Evolutionary conservation across 2,113 vertebrate species (phyloP).

Genomic region (Dasyornis broadbenti): DNA sequence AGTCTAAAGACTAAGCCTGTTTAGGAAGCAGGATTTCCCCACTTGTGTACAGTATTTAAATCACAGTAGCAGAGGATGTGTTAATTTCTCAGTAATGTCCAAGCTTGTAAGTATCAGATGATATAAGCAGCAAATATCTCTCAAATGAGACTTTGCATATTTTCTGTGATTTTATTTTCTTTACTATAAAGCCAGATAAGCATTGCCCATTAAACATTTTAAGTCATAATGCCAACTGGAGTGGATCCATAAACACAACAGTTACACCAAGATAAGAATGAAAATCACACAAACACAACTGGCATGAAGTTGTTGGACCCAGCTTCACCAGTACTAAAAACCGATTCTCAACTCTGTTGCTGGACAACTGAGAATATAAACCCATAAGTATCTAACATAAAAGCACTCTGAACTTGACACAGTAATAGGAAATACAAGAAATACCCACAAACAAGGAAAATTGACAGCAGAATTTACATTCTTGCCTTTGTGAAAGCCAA

Average conservation of each 20-base stretch:
- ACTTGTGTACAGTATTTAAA: neutral
- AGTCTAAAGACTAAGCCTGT: neutral
- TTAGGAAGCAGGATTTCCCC: neutral
- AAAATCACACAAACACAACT: neutral
- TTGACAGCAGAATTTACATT: slow-evolving; percentile 27
- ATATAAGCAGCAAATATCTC: neutral
- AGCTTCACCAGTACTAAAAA: neutral
- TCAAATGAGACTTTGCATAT: neutral
- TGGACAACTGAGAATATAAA: neutral
- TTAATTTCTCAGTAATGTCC: neutral
- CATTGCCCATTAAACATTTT: neutral
- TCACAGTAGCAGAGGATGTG: neutral
- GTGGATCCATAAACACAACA: neutral
- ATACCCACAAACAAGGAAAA: neutral
- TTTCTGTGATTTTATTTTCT: neutral
- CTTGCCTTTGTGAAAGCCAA: neutral
- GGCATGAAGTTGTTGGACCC: neutral
- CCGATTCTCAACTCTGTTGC: neutral
- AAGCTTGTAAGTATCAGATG: neutral
- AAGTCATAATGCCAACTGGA: neutral
- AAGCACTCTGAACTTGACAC: neutral
- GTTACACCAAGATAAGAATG: neutral
- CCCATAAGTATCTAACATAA: neutral
- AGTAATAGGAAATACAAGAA: slow-evolving; percentile 5
- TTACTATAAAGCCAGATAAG: neutral